Percentiles rank a stretch among this genome's conserved stretches.
Evolutionary conservation across 2,797 vertebrate genomes (phyloP).

Genomic region (Morus bassanus): DNA sequence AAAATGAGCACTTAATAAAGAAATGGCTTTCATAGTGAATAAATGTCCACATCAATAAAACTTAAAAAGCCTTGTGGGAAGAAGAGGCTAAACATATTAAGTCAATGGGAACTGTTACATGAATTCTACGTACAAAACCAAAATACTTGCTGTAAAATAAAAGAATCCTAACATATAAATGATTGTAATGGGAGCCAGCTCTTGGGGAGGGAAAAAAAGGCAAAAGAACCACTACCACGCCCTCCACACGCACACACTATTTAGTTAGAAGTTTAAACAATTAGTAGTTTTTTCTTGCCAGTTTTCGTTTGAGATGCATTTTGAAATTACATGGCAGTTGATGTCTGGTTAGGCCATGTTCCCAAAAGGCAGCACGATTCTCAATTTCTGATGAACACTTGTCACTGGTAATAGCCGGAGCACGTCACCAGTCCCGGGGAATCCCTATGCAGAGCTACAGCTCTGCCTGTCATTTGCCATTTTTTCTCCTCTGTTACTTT

Average conservation of each 20-base stretch:
- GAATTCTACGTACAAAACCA: background rate
- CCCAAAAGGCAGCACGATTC: background rate
- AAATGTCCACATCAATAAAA: conserved; percentile 12
- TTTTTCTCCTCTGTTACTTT: background rate
- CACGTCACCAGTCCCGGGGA: background rate
- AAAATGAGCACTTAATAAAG: background rate
- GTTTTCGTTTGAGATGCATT: background rate
- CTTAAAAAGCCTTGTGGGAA: background rate
- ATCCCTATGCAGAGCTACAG: rapidly evolving
- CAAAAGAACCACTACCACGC: background rate
- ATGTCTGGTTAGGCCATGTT: background rate
- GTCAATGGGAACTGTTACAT: background rate
- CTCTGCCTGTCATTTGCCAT: background rate
- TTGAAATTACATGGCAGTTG: background rate
- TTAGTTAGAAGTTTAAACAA: background rate
- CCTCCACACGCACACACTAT: background rate
- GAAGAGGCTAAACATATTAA: background rate
- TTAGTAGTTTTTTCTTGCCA: background rate
- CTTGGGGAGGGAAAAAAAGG: background rate
- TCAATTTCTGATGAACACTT: background rate
- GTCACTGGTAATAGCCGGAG: background rate
- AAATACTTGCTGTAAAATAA: background rate
- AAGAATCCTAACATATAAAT: background rate
- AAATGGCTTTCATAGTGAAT: background rate
- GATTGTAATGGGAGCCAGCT: background rate